Evolutionary conservation across 2,113 vertebrate genomes (phyloP), one percentile per base, ranked within the genome.

Genomic region (Oxyura jamaicensis): DNA sequence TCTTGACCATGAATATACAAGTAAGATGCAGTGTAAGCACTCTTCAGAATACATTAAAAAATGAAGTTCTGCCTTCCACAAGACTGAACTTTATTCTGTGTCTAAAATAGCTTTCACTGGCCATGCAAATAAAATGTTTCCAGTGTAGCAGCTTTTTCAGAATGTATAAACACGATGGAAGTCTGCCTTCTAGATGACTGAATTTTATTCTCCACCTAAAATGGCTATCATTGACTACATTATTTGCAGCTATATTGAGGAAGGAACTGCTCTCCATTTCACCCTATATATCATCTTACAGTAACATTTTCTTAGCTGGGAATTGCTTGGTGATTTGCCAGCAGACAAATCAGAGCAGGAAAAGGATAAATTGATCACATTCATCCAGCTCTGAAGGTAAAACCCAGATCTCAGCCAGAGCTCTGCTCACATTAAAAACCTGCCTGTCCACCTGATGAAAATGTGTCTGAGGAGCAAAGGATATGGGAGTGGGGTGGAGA

Each of bases 251-350:
- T 93, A 68, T 84, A 75, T 50, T 93, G 86, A 95, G 83, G 83
- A 94, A 88, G 79, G 76, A 96, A 75, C 88, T 94, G 86, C 86
- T 94, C 73, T 94, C 68, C 73, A 68, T 92, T 88, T 90, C 76
- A 88, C 73, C 73, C 80, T 82, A 44, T 96, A 53, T 72, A 93
- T 94, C 86, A 90, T 88, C 60, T 81, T 76, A 68, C 76, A 92
- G 77, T 0, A 62, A 78, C 86, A 53, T 92, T 97, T 97, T 86
- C 88, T 94, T 88, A 96, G 93, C 90, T 90, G 75, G 69, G 91
- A 96, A 97, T 94, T 93, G 93, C 95, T 96, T 96, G 95, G 95
- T 92, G 83, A 86, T 91, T 94, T 94, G 94, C 93, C 95, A 96
- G 80, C 90, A 93, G 83, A 93, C 88, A 96, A 93, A 96, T 94